A percentile compares a stretch with the other conserved stretches of the same genome.
phyloP scores from a whole-genome alignment of 2,113 vertebrate genomes.

The Sceloporus undulatus region DNA sequence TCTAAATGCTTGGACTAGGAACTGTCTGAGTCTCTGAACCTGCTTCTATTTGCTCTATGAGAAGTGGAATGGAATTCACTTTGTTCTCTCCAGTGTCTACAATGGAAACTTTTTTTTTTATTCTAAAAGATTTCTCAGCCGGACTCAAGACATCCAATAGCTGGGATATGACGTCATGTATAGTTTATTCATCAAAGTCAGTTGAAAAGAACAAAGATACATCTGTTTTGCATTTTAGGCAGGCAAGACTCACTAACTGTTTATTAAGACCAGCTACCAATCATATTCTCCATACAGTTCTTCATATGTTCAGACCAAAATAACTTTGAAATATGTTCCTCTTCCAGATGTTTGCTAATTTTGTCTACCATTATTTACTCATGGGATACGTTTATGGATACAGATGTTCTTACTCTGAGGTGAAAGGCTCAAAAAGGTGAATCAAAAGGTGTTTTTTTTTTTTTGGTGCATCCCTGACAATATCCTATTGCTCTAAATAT shows the following conservation, averaged over 20 bases:
- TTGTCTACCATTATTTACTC: conserved; percentile 78
- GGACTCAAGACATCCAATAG: conserved; percentile 83
- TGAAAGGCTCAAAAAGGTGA: conserved; percentile 64
- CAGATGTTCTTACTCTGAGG: conserved; percentile 67
- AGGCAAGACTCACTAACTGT: conserved; percentile 84
- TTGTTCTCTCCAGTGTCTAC: conserved; percentile 79
- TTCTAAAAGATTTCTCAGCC: conserved; percentile 82
- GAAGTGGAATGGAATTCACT: conserved; percentile 80
- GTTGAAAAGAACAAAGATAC: conserved; percentile 88
- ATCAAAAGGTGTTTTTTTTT: conserved; percentile 45
- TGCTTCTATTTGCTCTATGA: conserved; percentile 77
- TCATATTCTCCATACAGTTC: conserved; percentile 80
- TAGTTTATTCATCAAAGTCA: conserved; percentile 90
- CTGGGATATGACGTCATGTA: conserved; percentile 85
- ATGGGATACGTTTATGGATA: conserved; percentile 69
- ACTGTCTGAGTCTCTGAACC: conserved; percentile 77
- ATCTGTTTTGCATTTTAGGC: conserved; percentile 87
- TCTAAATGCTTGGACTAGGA: conserved; percentile 66
- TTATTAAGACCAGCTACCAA: conserved; percentile 89
- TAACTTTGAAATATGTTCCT: conserved; percentile 80
- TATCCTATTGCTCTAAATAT: conserved; percentile 50
- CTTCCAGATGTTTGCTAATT: conserved; percentile 86
- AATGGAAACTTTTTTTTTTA: conserved; percentile 82
- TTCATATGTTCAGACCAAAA: conserved; percentile 83
- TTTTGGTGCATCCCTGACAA: not conserved